Conservation (phyloP, 2,113 vertebrate genomes). For the Callopanchax toddi region DNA sequence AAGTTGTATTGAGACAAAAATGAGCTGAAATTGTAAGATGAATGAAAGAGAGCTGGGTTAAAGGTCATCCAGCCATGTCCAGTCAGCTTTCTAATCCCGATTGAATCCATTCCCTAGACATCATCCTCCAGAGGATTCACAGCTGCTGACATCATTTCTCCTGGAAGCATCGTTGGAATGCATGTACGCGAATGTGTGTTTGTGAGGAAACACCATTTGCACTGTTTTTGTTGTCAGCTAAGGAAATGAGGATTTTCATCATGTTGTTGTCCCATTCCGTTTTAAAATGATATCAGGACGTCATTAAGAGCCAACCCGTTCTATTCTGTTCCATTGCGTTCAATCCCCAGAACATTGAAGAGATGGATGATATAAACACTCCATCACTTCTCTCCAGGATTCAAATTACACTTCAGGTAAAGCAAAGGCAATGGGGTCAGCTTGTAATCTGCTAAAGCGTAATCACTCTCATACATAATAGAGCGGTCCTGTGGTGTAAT, state of each 20-base stretch:
- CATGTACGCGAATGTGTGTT: slow-evolving; percentile 13
- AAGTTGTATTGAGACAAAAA: no score
- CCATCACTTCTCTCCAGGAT: slow-evolving; percentile 43
- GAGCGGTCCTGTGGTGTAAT: slow-evolving; percentile 37
- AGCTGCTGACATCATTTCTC: slow-evolving; percentile 40
- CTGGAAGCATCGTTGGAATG: slow-evolving; percentile 24
- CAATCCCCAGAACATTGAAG: slow-evolving; percentile 46
- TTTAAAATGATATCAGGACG: slow-evolving; percentile 67
- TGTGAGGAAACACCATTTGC: slow-evolving; percentile 42
- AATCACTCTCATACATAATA: slow-evolving; percentile 75
- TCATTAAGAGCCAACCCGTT: slow-evolving; percentile 62
- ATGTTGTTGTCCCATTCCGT: slow-evolving; percentile 60
- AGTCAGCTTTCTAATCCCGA: no score
- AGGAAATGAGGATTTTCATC: slow-evolving; percentile 74
- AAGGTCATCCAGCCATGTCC: no score
- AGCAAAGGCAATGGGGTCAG: slow-evolving; percentile 73
- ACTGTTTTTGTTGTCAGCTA: slow-evolving; percentile 68
- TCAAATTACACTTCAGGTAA: slow-evolving; percentile 74
- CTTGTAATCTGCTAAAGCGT: slow-evolving; percentile 70
- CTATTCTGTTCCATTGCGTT: slow-evolving; percentile 44
- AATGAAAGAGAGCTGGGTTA: no score
- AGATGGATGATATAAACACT: slow-evolving; percentile 64
- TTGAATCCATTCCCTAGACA: background rate
- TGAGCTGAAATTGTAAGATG: no score
- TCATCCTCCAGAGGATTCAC: background rate